Conservation (phyloP, 1,140 invertebrate species). For the Drosophila nasuta region DNA sequence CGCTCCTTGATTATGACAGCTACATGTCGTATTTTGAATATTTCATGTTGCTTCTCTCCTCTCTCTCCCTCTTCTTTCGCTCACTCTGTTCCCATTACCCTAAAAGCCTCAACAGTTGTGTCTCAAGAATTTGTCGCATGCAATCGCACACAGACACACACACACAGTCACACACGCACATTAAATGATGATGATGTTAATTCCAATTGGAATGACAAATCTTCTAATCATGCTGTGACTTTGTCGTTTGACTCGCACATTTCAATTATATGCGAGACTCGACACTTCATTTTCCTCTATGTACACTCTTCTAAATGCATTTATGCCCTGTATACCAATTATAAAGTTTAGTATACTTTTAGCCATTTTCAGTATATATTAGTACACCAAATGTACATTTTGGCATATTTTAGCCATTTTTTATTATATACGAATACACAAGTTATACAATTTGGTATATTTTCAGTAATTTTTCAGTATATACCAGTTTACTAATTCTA, state of each 20-base stretch:
- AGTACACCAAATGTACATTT: too few relatives aligned
- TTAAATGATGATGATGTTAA: conserved; percentile 21
- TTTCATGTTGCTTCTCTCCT: conserved; percentile 19
- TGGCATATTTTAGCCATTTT: too few relatives aligned
- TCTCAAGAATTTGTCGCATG: conserved; percentile 27
- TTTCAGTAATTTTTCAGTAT: too few relatives aligned
- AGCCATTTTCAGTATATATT: too few relatives aligned
- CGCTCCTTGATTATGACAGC: conserved; percentile 72
- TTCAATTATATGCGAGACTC: too few relatives aligned
- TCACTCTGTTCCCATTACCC: conserved; percentile 23
- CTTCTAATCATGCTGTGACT: conserved; percentile 8
- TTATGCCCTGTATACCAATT: not conserved
- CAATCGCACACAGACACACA: conserved; percentile 27
- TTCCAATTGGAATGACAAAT: conserved; percentile 25
- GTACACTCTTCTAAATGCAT: not conserved
- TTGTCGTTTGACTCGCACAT: too few relatives aligned
- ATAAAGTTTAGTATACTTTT: too few relatives aligned
- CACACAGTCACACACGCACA: not conserved
- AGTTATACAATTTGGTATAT: too few relatives aligned
- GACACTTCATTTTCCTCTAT: not conserved
- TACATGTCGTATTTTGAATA: conserved; percentile 61
- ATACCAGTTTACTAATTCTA: too few relatives aligned
- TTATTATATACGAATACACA: too few relatives aligned
- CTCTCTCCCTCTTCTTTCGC: not conserved
- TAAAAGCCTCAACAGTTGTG: conserved; percentile 38